Percentiles rank a stretch among this genome's conserved stretches.
Evolutionary conservation across 2,888 invertebrate genomes (phyloP).

Genomic region (Priocnemis perturbator): DNA sequence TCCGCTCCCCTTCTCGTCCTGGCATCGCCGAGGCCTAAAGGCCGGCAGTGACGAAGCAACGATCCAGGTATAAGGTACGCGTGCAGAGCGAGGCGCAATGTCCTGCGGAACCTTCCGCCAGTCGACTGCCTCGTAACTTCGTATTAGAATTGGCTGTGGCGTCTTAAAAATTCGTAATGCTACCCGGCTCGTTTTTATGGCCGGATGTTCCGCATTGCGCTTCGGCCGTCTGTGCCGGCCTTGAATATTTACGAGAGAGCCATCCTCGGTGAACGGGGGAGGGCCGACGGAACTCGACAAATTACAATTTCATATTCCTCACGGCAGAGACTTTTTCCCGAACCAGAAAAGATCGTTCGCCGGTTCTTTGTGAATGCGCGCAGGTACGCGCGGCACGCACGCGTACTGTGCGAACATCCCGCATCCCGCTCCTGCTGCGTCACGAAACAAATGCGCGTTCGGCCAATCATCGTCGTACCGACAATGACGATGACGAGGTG

Average conservation of each 20-base stretch:
- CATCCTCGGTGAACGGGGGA: too few species aligned
- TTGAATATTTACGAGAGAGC: too few species aligned
- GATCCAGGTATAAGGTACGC: slow-evolving; percentile 44
- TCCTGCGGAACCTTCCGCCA: slow-evolving; percentile 16
- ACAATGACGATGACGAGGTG: slow-evolving; percentile 56
- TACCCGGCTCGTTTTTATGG: too few species aligned
- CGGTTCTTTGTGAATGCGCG: background rate
- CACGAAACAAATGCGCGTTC: slow-evolving; percentile 72
- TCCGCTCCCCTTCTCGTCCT: too few species aligned
- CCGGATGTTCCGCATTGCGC: too few species aligned
- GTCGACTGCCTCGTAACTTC: background rate
- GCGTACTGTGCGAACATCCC: slow-evolving; percentile 23
- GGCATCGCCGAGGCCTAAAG: slow-evolving; percentile 60
- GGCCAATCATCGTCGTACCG: slow-evolving; percentile 65
- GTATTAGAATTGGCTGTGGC: too few species aligned
- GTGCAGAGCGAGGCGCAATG: slow-evolving; percentile 18
- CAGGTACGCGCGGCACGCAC: background rate
- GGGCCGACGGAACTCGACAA: too few species aligned
- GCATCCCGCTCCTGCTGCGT: slow-evolving; percentile 68
- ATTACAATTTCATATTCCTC: too few species aligned
- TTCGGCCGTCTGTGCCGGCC: too few species aligned
- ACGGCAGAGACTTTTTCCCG: background rate
- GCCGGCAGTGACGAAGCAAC: slow-evolving; percentile 66
- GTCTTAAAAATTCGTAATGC: too few species aligned
- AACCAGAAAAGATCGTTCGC: background rate